Percentiles rank a stretch among this genome's conserved stretches.
Evolutionary conservation across 2,888 invertebrate genomes (phyloP).

Genomic region (Theodoxus fluviatilis): DNA sequence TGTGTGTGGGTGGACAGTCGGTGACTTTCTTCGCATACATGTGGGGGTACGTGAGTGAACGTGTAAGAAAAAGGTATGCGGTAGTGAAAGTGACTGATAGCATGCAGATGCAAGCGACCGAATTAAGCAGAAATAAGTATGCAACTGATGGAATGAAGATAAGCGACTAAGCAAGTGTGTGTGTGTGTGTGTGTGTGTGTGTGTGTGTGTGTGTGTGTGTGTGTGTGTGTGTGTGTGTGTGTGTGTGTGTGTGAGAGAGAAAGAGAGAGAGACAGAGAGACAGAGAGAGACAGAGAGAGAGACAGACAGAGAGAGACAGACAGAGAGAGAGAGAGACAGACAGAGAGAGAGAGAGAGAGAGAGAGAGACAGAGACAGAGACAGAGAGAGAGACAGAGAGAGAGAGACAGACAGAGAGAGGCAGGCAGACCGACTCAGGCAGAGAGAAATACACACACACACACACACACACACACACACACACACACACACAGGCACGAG

Average conservation of each 20-base stretch:
- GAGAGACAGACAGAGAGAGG: background rate
- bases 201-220: slow-evolving; percentile 21
- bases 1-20: background rate
- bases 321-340: background rate
- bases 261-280: background rate
- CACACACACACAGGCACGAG: background rate
- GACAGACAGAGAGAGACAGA: background rate
- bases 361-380: background rate
- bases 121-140: too few relatives aligned
- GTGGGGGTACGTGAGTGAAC: too few relatives aligned
- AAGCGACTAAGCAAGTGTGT: too few relatives aligned
- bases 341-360: background rate
- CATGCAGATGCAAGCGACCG: too few relatives aligned
- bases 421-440: background rate
- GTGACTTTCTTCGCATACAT: too few relatives aligned
- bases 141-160: too few relatives aligned
- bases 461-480: background rate
- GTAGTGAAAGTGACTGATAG: background rate
- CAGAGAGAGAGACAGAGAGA: background rate
- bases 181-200: slow-evolving; percentile 18
- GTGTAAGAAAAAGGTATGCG: background rate
- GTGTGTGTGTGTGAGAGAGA: slow-evolving; percentile 7
- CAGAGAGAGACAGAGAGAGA: slow-evolving; percentile 6
- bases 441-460: background rate
- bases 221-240: background rate